Percentiles rank a stretch among this genome's conserved stretches.
Conservation (phyloP, 2,113 vertebrate genomes). For the Thunnus maccoyii region DNA sequence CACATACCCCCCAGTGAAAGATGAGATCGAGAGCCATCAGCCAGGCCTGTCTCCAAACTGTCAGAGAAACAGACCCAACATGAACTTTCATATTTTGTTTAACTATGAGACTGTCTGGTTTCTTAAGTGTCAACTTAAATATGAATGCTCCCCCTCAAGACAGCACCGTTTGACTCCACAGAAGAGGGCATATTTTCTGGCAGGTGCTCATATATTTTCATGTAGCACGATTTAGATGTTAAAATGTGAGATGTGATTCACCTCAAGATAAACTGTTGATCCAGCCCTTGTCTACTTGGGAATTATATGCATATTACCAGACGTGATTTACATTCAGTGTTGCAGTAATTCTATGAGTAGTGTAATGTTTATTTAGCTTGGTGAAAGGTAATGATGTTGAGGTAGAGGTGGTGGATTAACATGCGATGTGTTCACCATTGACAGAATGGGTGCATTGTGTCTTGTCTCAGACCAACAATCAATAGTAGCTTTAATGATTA, state of each 20-base stretch:
- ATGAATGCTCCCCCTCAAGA: not conserved
- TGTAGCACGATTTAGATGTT: not conserved
- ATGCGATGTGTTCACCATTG: too few species aligned
- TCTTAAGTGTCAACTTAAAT: slow-evolving; percentile 9
- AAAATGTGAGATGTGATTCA: not conserved
- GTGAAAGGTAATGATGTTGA: not conserved
- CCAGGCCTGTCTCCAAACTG: slow-evolving; percentile 24
- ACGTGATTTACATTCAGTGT: not conserved
- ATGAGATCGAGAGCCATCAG: slow-evolving; percentile 53
- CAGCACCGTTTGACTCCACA: not conserved
- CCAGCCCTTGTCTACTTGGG: not conserved
- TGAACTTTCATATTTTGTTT: slow-evolving; percentile 32
- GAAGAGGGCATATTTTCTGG: not conserved
- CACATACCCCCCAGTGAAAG: slow-evolving; percentile 59
- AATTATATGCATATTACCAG: not conserved
- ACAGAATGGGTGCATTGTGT: too few species aligned
- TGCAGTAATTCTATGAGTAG: too few species aligned
- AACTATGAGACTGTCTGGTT: slow-evolving; percentile 22
- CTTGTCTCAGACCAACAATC: too few species aligned
- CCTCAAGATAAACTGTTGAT: not conserved
- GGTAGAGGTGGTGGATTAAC: not conserved
- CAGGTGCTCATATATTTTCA: not conserved
- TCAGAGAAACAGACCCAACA: slow-evolving; percentile 27
- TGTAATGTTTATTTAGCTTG: not conserved
- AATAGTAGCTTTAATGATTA: too few species aligned